A percentile compares a stretch with the other conserved stretches of the same genome.
phyloP scores from a whole-genome alignment of 1,140 invertebrate species.

The Brachionus asplanchnoidis region DNA sequence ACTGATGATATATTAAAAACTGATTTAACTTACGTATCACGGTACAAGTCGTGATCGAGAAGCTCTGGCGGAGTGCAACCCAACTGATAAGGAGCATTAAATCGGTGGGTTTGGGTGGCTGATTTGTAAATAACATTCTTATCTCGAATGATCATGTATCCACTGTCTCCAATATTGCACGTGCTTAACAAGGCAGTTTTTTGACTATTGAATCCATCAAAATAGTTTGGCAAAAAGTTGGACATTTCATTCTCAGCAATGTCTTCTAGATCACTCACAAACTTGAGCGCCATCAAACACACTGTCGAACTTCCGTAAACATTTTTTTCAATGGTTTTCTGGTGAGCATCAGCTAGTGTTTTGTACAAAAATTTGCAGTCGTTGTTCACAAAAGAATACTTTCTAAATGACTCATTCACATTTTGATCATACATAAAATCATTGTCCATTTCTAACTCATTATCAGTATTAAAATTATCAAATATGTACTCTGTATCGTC shows the following conservation, averaged over 20 bases:
- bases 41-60: conserved; percentile 64
- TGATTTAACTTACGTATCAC: conserved; percentile 67
- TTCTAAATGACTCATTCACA: background rate
- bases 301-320: conserved; percentile 38
- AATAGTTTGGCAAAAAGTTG: background rate
- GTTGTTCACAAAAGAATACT: background rate
- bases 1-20: no score
- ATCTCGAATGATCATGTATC: conserved; percentile 84
- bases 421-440: background rate
- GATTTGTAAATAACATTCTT: conserved; percentile 78
- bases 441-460: background rate
- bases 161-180: conserved; percentile 94
- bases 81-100: conserved; percentile 95
- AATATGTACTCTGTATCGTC: background rate
- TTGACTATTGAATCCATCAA: background rate
- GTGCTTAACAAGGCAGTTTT: conserved; percentile 56
- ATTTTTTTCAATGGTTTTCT: background rate
- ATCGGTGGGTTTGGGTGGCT: conserved; percentile 93
- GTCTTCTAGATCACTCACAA: background rate
- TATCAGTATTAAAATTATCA: background rate
- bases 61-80: conserved; percentile 84
- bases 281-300: conserved; percentile 23
- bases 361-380: conserved; percentile 34
- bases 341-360: background rate
- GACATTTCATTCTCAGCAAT: background rate